Conservation (phyloP, 2,797 vertebrate genomes). For the Philypnodon macrostomus region DNA sequence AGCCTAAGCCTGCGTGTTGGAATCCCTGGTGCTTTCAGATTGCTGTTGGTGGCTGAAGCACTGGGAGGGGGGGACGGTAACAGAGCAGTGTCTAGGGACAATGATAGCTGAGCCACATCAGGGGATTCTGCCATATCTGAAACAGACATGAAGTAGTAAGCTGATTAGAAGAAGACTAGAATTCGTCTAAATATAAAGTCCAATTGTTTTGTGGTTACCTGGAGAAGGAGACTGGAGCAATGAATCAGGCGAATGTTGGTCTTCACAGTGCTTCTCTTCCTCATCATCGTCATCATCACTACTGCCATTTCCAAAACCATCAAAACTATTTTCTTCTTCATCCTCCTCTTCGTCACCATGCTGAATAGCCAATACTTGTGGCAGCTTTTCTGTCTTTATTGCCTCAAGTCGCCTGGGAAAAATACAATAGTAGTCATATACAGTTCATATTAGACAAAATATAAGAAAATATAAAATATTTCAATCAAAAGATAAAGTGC, state of each 20-base stretch:
- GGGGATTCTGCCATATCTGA: constrained; percentile 45
- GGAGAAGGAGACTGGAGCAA: constrained; percentile 61
- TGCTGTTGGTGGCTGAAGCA: constrained; percentile 18
- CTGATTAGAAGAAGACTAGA: no score
- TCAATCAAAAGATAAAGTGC: no score
- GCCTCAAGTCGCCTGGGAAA: constrained; percentile 74
- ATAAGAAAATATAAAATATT: no score
- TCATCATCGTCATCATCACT: constrained; percentile 30
- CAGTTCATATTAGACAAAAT: no score
- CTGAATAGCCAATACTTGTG: constrained; percentile 66
- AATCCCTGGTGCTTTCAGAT: constrained; percentile 38
- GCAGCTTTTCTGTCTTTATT: constrained; percentile 61
- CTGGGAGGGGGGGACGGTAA: constrained; percentile 66
- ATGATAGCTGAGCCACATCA: constrained; percentile 37
- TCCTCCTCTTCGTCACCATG: constrained; percentile 57
- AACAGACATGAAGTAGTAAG: no score
- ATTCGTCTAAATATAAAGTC: no score
- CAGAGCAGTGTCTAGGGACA: constrained; percentile 65
- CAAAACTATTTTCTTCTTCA: constrained; percentile 36
- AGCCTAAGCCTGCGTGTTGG: constrained; percentile 58
- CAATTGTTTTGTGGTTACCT: constrained; percentile 53
- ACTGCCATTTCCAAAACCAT: constrained; percentile 26
- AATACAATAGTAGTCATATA: constrained; percentile 9
- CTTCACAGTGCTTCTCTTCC: constrained; percentile 31
- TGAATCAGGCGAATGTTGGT: constrained; percentile 61